A percentile compares a stretch with the other conserved stretches of the same genome.
phyloP scores from a whole-genome alignment of 2,113 vertebrate genomes.

The Solea senegalensis region DNA sequence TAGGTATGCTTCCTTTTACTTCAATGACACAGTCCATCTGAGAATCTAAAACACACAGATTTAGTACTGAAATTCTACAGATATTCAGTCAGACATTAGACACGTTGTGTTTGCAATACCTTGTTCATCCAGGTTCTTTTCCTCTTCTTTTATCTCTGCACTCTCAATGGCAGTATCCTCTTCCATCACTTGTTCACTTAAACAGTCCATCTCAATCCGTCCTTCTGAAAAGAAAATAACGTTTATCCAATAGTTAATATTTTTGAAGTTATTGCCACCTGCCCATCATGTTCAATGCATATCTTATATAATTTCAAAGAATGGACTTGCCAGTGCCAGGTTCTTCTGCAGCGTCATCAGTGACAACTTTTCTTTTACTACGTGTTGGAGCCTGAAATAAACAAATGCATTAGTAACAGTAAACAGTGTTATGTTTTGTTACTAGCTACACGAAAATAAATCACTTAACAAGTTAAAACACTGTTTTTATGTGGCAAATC shows the following conservation, averaged over 20 bases:
- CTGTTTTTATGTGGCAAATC: background rate
- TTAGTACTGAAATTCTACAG: slow-evolving; percentile 16
- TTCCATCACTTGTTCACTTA: background rate
- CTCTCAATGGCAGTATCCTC: background rate
- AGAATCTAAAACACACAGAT: slow-evolving; percentile 21
- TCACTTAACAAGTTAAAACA: background rate
- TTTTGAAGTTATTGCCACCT: background rate
- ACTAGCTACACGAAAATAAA: too few relatives aligned
- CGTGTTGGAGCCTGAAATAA: slow-evolving; percentile 32
- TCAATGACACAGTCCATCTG: slow-evolving; percentile 26
- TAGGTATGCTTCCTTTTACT: slow-evolving; percentile 16
- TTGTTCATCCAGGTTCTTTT: slow-evolving; percentile 11
- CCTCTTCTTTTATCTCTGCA: background rate
- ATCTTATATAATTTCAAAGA: background rate
- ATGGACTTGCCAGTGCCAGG: slow-evolving; percentile 33
- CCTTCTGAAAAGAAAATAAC: slow-evolving; percentile 12
- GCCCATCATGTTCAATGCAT: background rate
- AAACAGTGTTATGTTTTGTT: background rate
- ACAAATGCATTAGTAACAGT: background rate
- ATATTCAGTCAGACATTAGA: background rate
- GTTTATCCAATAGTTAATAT: background rate
- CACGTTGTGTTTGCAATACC: background rate
- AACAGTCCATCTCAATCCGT: background rate
- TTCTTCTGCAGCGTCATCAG: background rate
- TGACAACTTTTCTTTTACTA: slow-evolving; percentile 17